Evolutionary conservation across 2,113 vertebrate genomes (phyloP).

Genomic region (Bubo bubo): DNA sequence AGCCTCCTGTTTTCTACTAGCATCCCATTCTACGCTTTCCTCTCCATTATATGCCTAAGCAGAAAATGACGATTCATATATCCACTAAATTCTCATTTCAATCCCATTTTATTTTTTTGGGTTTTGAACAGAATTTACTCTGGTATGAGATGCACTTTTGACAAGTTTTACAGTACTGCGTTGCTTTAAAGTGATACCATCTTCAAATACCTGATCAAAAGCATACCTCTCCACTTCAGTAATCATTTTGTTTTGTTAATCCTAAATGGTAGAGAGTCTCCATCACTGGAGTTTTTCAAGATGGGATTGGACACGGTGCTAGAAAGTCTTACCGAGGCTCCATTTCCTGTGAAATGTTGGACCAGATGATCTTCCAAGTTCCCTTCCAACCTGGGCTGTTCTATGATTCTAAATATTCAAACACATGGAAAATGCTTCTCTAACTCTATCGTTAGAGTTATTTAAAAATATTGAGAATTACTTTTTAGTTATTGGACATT

Average conservation of each 20-base stretch:
- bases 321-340: background rate
- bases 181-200: background rate
- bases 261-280: background rate
- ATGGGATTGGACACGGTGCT: background rate
- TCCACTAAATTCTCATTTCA: background rate
- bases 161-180: background rate
- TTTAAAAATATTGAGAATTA: background rate
- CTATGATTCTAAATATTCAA: background rate
- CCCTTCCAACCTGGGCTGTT: background rate
- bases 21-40: background rate
- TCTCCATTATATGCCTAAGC: background rate
- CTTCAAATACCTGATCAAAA: background rate
- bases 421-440: background rate
- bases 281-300: background rate
- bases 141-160: background rate
- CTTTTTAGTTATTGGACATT: background rate
- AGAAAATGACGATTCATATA: background rate
- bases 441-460: background rate
- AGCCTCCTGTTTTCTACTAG: background rate
- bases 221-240: rapidly evolving
- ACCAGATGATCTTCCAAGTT: too few species aligned
- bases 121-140: background rate
- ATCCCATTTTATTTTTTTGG: background rate
- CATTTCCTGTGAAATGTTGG: background rate
- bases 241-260: background rate